Base-by-base conservation (phyloP, 2,113 vertebrate genomes). In the Rhabdomys dilectus region DNA sequence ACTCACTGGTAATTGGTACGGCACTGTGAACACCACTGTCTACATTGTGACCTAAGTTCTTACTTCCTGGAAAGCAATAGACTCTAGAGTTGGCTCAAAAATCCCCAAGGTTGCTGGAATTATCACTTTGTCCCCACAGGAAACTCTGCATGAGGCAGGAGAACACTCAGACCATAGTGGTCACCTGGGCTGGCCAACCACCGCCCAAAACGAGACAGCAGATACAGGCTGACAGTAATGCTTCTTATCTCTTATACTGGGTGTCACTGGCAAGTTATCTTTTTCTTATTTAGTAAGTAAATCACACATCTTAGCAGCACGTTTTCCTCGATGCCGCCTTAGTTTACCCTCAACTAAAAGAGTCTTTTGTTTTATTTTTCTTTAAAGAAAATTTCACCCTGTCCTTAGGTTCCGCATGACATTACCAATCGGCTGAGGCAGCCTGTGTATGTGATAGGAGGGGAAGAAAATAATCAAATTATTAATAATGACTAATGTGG, bases 271-370 rank as follows among this genome's bases (percentile, higher is more conserved):
- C 36, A 73, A n/a, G 36, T 26, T 82, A 45, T 12, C 26, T 94
- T 66, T 95, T 96, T 88, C 66, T 88, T 89, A 42, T 1, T 60
- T 48, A 86, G 72, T 1, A 11, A 56, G n/a, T 24, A 77, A 60
- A 72, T 36, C 85, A 78, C 10, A 42, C 3, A 48, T 45, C 51
- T 66, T 29, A 1, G 0, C 34, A 53, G n/a, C 60, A 94, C 26
- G 80, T 51, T 56, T 58, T 77, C 60, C 68, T 88, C 26, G 29
- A 78, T 2, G 72, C 21, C 58, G 72, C 21, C 58, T 93, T 72
- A 88, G 70, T 53, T 96, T 62, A 58, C 34, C 39, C 86, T 96
- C 72, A 91, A 77, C 19, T 91, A 91, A 39, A 70, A 95, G 88
- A 85, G 48, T 53, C 26, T 82, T 60, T 42, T n/a, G 22, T 82